phyloP scores from a whole-genome alignment of 2,888 invertebrate genomes.

The Pyrocoelia pectoralis region DNA sequence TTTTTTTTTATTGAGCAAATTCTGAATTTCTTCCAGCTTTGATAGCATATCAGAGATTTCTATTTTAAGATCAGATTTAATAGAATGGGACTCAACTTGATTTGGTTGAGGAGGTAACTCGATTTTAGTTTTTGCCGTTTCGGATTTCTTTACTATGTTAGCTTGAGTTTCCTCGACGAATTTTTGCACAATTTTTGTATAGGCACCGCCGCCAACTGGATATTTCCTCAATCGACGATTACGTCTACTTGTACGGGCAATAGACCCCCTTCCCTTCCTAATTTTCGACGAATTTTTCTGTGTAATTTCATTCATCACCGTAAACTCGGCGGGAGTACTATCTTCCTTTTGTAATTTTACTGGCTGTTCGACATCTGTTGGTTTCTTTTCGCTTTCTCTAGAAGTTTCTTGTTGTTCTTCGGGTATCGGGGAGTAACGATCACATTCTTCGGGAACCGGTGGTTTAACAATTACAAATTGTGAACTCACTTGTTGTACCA shows the following conservation, averaged over 20 bases:
- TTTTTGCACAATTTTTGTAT: background rate
- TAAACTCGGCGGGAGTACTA: background rate
- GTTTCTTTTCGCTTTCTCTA: background rate
- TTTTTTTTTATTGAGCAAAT: background rate
- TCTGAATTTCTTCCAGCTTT: background rate
- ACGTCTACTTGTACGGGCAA: background rate
- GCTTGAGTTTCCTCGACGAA: background rate
- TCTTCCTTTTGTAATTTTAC: constrained; percentile 3
- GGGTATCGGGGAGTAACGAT: background rate
- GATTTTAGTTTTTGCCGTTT: no score
- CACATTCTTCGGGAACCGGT: background rate
- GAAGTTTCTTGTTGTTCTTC: background rate
- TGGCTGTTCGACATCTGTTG: background rate
- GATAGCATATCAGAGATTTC: background rate
- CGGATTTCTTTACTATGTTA: no score
- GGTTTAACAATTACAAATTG: background rate
- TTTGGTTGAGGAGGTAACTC: no score
- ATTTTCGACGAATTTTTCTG: background rate
- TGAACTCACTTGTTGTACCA: background rate
- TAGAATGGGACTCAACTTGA: no score
- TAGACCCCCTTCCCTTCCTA: no score
- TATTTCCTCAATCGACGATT: background rate
- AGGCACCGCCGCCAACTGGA: background rate
- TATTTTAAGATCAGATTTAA: background rate
- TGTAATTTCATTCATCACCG: background rate